Base-by-base conservation (phyloP, 1,140 invertebrate genomes). In the Leptonema lineaticorne region DNA sequence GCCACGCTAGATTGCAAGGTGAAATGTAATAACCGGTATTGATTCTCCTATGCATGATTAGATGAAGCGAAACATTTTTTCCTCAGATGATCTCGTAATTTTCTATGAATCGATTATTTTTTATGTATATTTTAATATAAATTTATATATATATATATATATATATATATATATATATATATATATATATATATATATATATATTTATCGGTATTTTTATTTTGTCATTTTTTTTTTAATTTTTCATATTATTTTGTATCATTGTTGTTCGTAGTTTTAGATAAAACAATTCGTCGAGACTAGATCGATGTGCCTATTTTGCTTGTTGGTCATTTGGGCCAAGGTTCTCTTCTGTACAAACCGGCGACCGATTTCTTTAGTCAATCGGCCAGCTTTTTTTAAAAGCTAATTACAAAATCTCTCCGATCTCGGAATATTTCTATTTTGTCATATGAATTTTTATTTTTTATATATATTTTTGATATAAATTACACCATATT, bases 321-420 rank as follows among this genome's bases (percentile, higher is more conserved):
- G 37, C 37, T 16, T 41, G 37, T 41, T 28, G 26, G 20, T 64
- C 62, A 64, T 64, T 64, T 50, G 62, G 62, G 62, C 62, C 62
- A 64, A 64, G 62, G 62, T 64, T 26, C 45, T 28, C 37, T 7
- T 8, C 28, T 9, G 16, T 30, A 29, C 28, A 24, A 26, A 26
- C 37, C 7, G 48, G 16, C 26, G 41, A 27, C 41, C 41, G 41
- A 48, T 46, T 64, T 64, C 45, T 62, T 62, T 30, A 50, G 18
- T 22, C n/a, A n/a, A n/a, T n/a, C n/a, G 27, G 62, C 29, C 62
- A 46, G 24, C 33, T 28, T 2, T n/a, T n/a, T n/a, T n/a, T n/a
- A n/a, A n/a, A n/a, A 58, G 20, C 26, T n/a, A 7, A 37, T 64
- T 64, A 30, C 62, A 64, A 64, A 64, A 64, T 46, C 37, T 16